Evolutionary conservation across 1,140 invertebrate genomes (phyloP).

Genomic region (Patella vulgata): DNA sequence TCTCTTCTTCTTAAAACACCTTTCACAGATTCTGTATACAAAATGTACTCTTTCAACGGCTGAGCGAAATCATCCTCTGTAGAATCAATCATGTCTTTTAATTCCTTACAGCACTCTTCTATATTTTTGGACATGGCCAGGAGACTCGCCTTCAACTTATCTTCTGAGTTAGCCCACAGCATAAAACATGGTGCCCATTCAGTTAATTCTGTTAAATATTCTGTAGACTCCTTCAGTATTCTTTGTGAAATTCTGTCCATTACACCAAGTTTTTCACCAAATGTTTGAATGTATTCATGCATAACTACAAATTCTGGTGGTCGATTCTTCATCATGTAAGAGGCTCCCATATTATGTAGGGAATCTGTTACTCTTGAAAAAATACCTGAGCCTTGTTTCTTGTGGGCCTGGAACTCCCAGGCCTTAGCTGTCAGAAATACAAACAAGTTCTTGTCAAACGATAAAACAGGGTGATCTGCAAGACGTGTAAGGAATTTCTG

Average conservation of each 20-base stretch:
- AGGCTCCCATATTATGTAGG: constrained; percentile 72
- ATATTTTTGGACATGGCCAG: constrained; percentile 59
- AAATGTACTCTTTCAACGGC: constrained; percentile 77
- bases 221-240: constrained; percentile 76
- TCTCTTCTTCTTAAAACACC: constrained; percentile 74
- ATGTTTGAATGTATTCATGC: constrained; percentile 73
- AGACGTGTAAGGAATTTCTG: constrained; percentile 76
- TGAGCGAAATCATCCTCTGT: constrained; percentile 59
- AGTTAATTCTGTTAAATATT: constrained; percentile 55
- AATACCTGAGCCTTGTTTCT: constrained; percentile 73
- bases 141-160: constrained; percentile 54
- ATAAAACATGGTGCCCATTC: constrained; percentile 65
- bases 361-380: constrained; percentile 73
- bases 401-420: constrained; percentile 74
- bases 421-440: constrained; percentile 78
- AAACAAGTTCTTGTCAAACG: constrained; percentile 76
- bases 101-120: constrained; percentile 48
- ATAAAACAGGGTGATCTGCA: constrained; percentile 78
- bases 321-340: constrained; percentile 72
- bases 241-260: constrained; percentile 76
- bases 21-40: constrained; percentile 83
- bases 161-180: constrained; percentile 65
- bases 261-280: constrained; percentile 74
- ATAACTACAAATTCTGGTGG: constrained; percentile 75
- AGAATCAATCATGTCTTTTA: constrained; percentile 59